These are phyloP conservation scores for Gopherus flavomarginatus DNA, from an alignment of 2,113 vertebrate genomes.

Conservation along the genomic window DNA sequence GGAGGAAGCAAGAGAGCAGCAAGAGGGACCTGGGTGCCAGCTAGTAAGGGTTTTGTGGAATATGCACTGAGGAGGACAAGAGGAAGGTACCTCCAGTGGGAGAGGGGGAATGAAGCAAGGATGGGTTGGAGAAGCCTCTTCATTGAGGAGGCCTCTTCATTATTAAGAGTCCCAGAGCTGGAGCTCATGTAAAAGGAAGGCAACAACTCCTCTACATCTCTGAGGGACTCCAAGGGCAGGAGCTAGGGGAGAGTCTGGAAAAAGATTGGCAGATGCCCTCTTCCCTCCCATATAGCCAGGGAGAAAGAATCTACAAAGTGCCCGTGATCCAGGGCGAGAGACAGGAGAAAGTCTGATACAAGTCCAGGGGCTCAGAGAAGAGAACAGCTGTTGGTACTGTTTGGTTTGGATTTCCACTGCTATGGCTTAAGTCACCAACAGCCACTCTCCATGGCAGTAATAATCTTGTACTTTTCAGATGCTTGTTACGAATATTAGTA, in stretches of 20 bases:
- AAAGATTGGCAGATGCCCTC: not conserved
- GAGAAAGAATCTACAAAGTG: not conserved
- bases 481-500: not conserved
- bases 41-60: not conserved
- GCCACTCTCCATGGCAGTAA: not conserved
- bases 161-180: not conserved
- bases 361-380: rapidly evolving
- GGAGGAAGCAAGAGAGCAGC: not conserved
- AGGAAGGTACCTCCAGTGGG: not conserved
- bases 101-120: not conserved
- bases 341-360: rapidly evolving
- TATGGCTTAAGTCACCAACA: not conserved
- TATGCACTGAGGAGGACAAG: not conserved
- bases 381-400: not conserved
- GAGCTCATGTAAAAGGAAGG: not conserved
- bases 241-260: not conserved
- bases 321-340: rapidly evolving
- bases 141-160: not conserved
- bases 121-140: not conserved
- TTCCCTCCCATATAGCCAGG: not conserved
- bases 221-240: not conserved
- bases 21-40: not conserved
- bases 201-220: not conserved
- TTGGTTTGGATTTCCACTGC: rapidly evolving
- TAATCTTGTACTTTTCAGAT: not conserved